Base-by-base conservation (phyloP, 2,888 invertebrate genomes). In the Hydrotaea cyrtoneurina region DNA sequence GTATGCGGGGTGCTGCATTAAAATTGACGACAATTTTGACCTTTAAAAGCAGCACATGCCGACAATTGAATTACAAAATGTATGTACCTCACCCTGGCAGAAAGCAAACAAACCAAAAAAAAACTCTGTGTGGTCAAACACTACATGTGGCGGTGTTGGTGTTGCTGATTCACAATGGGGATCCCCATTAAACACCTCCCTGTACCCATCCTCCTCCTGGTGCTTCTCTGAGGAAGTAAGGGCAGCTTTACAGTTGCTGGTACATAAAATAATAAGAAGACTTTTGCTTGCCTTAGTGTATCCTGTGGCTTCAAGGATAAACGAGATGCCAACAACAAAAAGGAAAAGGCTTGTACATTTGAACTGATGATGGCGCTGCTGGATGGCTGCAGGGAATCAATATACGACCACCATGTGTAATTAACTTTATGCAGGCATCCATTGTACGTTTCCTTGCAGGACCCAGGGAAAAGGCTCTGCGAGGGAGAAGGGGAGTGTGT, bases 21-120 rank as follows among this genome's bases (percentile, higher is more conserved):
- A 69, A 69, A 69, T 23, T 84, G 84, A 84, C 84, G 84, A 66
- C 66, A 84, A n/a, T 62, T 55, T 57, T 84, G 84, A 84, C 84
- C 84, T 84, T 78, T 64, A 78, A 71, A 76, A 69, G 19, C 66
- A 69, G 46, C 69, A 46, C 69, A 23, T 13, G 36, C 4, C 39
- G 15, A 66, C 43, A 66, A 66, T 43, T 39, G 39, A 66, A 39
- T 66, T 66, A 66, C 66, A 69, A 69, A 50, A 69, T 15, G 46
- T 13, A 69, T 15, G 46, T 13, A 46, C 46, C 69, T 66, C 43
- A 21, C 23, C 10, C 1, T 11, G 10, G 17, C 8, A 59, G 2
- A 59, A 26, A 59, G 13, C 26, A 26, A 59, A 57, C 23, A 1
- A 26, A 15, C 26, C 23, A 21, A 66, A 17, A 64, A 11, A 39